Evolutionary conservation across 1,140 invertebrate species (phyloP).

Genomic region (Sweltsa coloradensis): DNA sequence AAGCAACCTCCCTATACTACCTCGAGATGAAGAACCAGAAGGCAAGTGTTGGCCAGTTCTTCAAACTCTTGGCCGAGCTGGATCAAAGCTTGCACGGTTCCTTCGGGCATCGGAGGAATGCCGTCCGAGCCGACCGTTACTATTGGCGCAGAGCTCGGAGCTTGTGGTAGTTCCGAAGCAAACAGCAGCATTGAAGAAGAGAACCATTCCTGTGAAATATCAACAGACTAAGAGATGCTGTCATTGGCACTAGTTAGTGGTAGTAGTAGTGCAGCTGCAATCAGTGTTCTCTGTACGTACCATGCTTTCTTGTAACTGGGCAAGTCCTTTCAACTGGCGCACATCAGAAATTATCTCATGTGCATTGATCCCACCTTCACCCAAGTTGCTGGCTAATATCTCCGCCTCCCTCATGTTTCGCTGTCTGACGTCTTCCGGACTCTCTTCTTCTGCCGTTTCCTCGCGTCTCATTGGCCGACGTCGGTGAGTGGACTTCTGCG

Average conservation of each 20-base stretch:
- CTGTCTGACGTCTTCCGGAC: conserved; percentile 63
- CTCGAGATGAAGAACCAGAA: conserved; percentile 85
- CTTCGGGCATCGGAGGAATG: conserved; percentile 27
- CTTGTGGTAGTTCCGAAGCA: conserved; percentile 30
- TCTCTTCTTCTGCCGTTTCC: conserved; percentile 48
- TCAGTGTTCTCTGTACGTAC: conserved; percentile 33
- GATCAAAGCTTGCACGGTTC: conserved; percentile 37
- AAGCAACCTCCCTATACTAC: too few species aligned
- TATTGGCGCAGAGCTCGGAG: conserved; percentile 5
- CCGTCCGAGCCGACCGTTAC: conserved; percentile 20
- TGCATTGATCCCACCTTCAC: conserved; percentile 70
- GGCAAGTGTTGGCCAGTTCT: conserved; percentile 78
- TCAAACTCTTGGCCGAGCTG: conserved; percentile 69
- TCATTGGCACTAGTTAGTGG: not conserved
- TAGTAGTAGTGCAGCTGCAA: not conserved
- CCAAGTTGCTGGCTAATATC: conserved; percentile 78
- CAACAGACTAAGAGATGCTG: not conserved
- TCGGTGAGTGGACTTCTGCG: conserved; percentile 21
- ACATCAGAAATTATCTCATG: conserved; percentile 73
- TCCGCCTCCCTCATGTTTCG: conserved; percentile 81
- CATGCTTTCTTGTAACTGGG: conserved; percentile 84
- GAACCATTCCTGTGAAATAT: conserved; percentile 51
- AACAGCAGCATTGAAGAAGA: conserved; percentile 38
- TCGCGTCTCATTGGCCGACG: conserved; percentile 31
- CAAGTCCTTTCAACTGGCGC: conserved; percentile 64